These are phyloP conservation scores for Cybosia mesomella DNA, from an alignment of 2,888 invertebrate genomes.

Conservation along the genomic window DNA sequence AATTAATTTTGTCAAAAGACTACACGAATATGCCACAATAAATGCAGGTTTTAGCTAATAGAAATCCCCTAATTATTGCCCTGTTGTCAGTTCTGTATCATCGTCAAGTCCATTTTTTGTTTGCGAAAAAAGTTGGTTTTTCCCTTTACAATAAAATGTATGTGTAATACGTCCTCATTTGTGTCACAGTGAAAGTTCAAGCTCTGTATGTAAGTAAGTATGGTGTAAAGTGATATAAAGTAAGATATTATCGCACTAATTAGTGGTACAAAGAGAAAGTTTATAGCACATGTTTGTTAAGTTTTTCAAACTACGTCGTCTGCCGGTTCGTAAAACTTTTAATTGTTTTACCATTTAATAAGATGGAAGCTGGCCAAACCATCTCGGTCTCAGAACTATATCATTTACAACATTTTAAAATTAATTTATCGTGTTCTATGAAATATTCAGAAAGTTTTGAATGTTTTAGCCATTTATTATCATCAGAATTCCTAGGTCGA, in stretches of 20 bases:
- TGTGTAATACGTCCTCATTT: not conserved
- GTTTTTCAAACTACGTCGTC: constrained; percentile 54
- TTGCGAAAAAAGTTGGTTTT: too few relatives aligned
- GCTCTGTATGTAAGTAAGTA: not conserved
- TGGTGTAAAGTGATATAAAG: not conserved
- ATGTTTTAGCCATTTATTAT: not conserved
- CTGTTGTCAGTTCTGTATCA: too few relatives aligned
- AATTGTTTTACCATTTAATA: constrained; percentile 69
- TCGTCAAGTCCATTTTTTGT: too few relatives aligned
- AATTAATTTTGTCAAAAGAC: too few relatives aligned
- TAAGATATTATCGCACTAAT: constrained; percentile 37
- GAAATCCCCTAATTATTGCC: too few relatives aligned
- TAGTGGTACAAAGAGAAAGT: constrained; percentile 42
- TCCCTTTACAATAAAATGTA: not conserved
- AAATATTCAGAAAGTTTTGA: not conserved
- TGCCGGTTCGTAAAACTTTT: constrained; percentile 57
- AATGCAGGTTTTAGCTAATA: too few relatives aligned
- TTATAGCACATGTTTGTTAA: constrained; percentile 55
- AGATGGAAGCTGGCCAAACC: constrained; percentile 56
- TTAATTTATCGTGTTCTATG: not conserved
- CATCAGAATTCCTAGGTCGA: not conserved
- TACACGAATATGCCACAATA: too few relatives aligned
- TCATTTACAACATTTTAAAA: not conserved
- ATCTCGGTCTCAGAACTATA: constrained; percentile 17
- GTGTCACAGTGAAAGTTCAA: not conserved